Evolutionary conservation across 2,797 vertebrate species (phyloP).

Genomic region (Okamejei kenojei): DNA sequence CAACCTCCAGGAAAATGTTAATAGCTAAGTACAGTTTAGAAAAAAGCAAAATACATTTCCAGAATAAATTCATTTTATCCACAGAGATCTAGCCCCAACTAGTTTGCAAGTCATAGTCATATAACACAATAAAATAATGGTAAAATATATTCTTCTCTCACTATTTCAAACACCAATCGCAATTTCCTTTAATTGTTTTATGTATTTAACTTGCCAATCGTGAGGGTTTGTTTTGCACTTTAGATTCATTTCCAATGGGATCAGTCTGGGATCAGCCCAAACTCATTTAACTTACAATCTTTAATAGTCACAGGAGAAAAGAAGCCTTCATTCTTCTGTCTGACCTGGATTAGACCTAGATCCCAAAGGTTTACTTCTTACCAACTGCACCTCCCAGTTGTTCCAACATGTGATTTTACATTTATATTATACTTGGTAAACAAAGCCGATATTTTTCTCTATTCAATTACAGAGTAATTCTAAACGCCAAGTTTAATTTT

Average conservation of each 20-base stretch:
- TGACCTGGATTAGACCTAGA: conserved; percentile 4
- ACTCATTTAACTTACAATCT: conserved; percentile 12
- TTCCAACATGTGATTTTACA: conserved; percentile 7
- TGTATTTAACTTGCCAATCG: background rate
- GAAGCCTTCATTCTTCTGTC: conserved; percentile 23
- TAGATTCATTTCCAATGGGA: conserved; percentile 27
- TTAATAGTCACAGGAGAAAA: background rate
- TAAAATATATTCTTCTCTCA: background rate
- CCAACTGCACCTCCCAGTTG: conserved; percentile 5
- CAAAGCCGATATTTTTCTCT: background rate
- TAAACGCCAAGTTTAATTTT: conserved; percentile 21
- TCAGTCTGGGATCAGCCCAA: background rate
- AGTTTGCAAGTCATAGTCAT: background rate
- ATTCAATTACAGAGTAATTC: background rate
- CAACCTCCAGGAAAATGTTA: background rate
- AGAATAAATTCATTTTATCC: background rate
- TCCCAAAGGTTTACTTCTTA: conserved; percentile 26
- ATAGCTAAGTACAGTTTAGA: background rate
- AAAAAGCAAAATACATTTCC: background rate
- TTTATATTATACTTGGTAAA: conserved; percentile 7
- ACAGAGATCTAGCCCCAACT: background rate
- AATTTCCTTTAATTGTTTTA: background rate
- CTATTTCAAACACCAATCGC: background rate
- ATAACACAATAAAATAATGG: background rate
- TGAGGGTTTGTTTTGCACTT: conserved; percentile 17